phyloP scores from a whole-genome alignment of 2,797 vertebrate genomes.

The Cirrhinus molitorella region DNA sequence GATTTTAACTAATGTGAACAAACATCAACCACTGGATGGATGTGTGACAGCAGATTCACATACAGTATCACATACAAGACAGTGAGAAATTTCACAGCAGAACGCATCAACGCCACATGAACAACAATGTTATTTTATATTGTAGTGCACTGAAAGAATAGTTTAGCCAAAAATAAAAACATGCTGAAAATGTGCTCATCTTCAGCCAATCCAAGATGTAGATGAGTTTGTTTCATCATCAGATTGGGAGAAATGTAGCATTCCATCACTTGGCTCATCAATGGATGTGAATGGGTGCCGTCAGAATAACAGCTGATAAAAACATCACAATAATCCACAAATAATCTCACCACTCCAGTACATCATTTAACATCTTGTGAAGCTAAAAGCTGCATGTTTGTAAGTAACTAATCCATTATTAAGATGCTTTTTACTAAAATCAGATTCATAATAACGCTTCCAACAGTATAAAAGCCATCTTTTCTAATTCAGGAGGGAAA shows the following conservation, averaged over 20 bases:
- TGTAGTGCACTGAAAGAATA: not conserved
- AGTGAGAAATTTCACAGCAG: not conserved
- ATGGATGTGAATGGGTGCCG: not conserved
- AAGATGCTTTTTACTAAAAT: not conserved
- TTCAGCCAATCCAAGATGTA: not conserved
- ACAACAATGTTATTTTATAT: not conserved
- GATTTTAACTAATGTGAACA: not conserved
- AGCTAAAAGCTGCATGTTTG: not conserved
- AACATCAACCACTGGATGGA: not conserved
- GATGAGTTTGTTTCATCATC: not conserved
- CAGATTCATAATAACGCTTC: not conserved
- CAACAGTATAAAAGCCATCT: not conserved
- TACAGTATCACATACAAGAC: not conserved
- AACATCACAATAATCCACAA: not conserved
- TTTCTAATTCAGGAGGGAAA: not conserved
- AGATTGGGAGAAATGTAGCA: not conserved
- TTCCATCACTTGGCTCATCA: not conserved
- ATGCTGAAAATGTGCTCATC: not conserved
- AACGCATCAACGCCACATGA: not conserved
- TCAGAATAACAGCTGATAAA: not conserved
- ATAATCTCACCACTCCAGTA: not conserved
- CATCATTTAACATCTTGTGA: not conserved
- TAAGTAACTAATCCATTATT: too few relatives aligned
- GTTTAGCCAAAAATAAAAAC: not conserved
- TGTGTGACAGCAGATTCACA: not conserved